Percentiles rank a stretch among this genome's conserved stretches.
phyloP scores from a whole-genome alignment of 2,113 vertebrate species.

The Saguinus midas region DNA sequence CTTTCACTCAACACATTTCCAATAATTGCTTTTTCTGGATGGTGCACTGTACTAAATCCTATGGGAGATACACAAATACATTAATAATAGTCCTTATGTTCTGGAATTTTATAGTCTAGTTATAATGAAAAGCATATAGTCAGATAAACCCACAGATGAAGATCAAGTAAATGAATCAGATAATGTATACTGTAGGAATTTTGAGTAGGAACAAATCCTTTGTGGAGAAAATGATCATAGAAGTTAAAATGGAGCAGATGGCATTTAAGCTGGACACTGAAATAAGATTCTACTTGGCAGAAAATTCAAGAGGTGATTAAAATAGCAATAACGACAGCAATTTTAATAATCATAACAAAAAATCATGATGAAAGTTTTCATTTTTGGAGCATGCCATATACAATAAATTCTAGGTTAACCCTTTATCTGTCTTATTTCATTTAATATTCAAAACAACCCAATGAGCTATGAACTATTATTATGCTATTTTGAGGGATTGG shows the following conservation, averaged over 20 bases:
- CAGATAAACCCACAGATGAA: background rate
- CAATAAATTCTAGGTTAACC: background rate
- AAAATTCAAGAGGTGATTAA: background rate
- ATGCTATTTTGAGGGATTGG: background rate
- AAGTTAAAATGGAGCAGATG: background rate
- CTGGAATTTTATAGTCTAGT: background rate
- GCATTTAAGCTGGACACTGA: background rate
- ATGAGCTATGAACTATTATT: background rate
- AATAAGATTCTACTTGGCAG: background rate
- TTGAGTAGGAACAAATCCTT: background rate
- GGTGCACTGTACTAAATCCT: background rate
- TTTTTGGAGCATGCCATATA: background rate
- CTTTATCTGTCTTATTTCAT: background rate
- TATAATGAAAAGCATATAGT: background rate
- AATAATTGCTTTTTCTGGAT: background rate
- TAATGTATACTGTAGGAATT: background rate
- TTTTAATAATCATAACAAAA: slow-evolving; percentile 37
- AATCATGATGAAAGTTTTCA: background rate
- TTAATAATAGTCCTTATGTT: background rate
- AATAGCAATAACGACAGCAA: background rate
- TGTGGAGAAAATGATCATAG: background rate
- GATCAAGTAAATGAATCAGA: background rate
- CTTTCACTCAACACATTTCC: background rate
- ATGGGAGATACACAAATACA: background rate
- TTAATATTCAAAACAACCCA: background rate